Percentiles rank a stretch among this genome's conserved stretches.
These are phyloP conservation scores for Phyllotreta striolata DNA, from an alignment of 2,888 invertebrate species.

Conservation along the genomic window DNA sequence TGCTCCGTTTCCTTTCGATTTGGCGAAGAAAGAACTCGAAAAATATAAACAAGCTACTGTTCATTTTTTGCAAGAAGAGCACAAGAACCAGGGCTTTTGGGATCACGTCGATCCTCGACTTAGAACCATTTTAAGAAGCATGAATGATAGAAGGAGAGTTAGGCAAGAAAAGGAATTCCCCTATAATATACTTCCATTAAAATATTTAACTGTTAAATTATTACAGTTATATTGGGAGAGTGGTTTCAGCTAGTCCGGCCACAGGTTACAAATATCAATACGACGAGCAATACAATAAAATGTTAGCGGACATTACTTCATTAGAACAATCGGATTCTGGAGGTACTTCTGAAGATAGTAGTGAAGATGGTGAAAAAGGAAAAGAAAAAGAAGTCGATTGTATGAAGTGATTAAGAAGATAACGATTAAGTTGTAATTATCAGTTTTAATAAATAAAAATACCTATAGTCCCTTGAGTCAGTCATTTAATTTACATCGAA, in stretches of 20 bases:
- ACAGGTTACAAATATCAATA: constrained; percentile 98
- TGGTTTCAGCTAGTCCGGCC: constrained; percentile 92
- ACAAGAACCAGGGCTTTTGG: constrained; percentile 94
- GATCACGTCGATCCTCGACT: constrained; percentile 88
- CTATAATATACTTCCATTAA: neutral
- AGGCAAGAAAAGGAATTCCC: constrained; percentile 65
- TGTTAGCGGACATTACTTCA: no score
- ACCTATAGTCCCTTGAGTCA: no score
- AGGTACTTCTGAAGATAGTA: no score
- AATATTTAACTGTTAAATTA: constrained; percentile 58
- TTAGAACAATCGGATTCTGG: no score
- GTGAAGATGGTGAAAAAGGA: no score
- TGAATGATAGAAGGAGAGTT: constrained; percentile 66
- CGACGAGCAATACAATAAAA: constrained; percentile 62
- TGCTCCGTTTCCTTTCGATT: constrained; percentile 94
- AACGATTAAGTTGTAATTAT: no score
- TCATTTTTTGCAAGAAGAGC: constrained; percentile 93
- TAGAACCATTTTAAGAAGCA: constrained; percentile 79
- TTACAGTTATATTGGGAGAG: constrained; percentile 85
- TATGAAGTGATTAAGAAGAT: no score
- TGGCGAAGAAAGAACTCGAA: constrained; percentile 81
- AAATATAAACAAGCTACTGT: constrained; percentile 86
- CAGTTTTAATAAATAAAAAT: no score
- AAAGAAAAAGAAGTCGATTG: no score
- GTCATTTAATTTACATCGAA: no score